Conservation (phyloP, 2,888 invertebrate species). For the Callinectes sapidus region DNA sequence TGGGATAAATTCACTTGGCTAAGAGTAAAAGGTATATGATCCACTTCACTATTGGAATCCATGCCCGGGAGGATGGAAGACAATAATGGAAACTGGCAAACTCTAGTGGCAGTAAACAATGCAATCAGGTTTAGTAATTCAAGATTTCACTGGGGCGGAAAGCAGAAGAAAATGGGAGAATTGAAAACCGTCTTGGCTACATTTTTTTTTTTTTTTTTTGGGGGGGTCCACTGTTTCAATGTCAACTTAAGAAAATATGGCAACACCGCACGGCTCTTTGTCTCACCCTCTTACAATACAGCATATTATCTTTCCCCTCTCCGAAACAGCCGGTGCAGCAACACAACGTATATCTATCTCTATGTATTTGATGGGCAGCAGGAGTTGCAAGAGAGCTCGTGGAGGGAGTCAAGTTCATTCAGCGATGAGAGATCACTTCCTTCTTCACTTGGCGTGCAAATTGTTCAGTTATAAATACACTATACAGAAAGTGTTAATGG, state of each 20-base stretch:
- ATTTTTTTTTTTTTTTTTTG: neutral
- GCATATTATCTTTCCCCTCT: neutral
- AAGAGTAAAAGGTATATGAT: neutral
- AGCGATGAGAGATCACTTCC: neutral
- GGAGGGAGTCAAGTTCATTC: neutral
- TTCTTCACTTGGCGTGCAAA: neutral
- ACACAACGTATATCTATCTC: neutral
- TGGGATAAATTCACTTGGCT: neutral
- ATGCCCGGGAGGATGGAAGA: neutral
- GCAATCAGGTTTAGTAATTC: neutral
- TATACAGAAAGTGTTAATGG: too few species aligned
- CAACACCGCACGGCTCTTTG: neutral
- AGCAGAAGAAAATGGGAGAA: neutral
- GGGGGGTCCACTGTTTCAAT: neutral
- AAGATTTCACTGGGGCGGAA: neutral
- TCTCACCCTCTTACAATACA: neutral
- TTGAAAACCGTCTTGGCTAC: neutral
- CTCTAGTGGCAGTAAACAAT: neutral
- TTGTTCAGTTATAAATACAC: neutral
- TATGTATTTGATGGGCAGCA: neutral
- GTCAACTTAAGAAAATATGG: neutral
- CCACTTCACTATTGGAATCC: neutral
- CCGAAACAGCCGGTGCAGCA: neutral
- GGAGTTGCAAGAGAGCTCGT: neutral
- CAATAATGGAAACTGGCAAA: neutral